Base-by-base conservation (phyloP, 2,888 invertebrate genomes). In the Hedychridium roseum region DNA sequence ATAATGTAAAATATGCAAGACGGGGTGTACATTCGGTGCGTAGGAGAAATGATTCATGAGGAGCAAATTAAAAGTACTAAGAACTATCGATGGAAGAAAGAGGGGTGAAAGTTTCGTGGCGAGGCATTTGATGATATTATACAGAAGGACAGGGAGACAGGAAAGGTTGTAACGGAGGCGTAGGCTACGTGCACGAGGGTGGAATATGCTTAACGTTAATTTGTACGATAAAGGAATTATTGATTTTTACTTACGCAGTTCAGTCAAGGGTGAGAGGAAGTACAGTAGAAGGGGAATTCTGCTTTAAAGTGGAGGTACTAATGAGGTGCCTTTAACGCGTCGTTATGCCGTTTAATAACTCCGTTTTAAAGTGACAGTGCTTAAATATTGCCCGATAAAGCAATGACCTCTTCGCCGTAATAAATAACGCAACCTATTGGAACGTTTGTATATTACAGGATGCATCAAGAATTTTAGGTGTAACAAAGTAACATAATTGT, bases 191-290 rank as follows among this genome's bases (percentile, higher is more conserved):
- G 62, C 59, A 64, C 64, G 68, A 70, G 73, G 74, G 72, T 67
- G 68, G 73, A 74, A 75, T 73, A 73, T 70, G 68, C 74, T 74
- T 71, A 74, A 66, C 72, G 71, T 75, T 76, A 76, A 76, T 76
- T 76, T 74, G 69, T 67, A 63, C 73, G 71, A 76, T 76, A 75
- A 75, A 75, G 73, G 71, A 74, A 73, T 74, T 74, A 76, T 76
- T 74, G 76, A 75, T 75, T 76, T 74, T 74, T 74, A 76, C 75
- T 75, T 73, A 75, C 68, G 49, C 58, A 56, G 63, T 58, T 55
- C 72, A 63, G 64, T 68, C 62, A 60, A 68, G 68, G 69, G 71
- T 68, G 68, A 61, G 67, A 62, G 66, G 60, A 55, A 61, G 46
- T 47, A 44, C 51, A 51, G 60, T 44, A 48, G 38, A 50, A 50